These are phyloP conservation scores for Trematomus bernacchii DNA, from an alignment of 2,797 vertebrate genomes.

Conservation along the genomic window DNA sequence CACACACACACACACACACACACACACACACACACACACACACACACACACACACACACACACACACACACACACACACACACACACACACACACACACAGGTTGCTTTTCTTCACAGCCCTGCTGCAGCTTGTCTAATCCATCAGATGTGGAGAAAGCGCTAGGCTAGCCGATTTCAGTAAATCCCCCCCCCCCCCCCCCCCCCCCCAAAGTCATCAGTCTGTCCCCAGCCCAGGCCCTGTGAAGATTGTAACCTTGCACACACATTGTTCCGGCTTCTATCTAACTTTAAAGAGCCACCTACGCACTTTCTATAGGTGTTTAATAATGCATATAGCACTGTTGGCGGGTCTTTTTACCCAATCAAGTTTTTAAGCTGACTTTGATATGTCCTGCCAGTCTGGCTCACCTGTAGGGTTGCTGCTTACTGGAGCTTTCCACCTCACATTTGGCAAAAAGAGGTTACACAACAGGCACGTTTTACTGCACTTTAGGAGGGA, in stretches of 20 bases:
- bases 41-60: conserved; percentile 14
- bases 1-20: conserved; percentile 37
- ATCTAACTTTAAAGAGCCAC: neutral
- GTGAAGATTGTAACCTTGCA: conserved; percentile 9
- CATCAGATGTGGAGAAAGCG: conserved; percentile 66
- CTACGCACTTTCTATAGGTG: neutral
- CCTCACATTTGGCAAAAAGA: neutral
- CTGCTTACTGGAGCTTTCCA: no score
- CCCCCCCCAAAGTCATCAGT: conserved; percentile 50
- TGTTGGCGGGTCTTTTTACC: neutral
- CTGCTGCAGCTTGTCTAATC: conserved; percentile 63
- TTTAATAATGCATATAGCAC: neutral
- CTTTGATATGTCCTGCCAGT: neutral
- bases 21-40: conserved; percentile 21
- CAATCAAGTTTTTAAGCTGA: neutral
- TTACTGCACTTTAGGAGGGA: neutral
- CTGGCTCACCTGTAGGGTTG: neutral
- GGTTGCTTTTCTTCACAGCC: conserved; percentile 31
- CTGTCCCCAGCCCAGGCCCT: conserved; percentile 16
- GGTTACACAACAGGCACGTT: neutral
- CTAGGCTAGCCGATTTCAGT: conserved; percentile 56
- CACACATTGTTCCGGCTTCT: conserved; percentile 1
- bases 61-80: neutral
- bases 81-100: conserved; percentile 39
- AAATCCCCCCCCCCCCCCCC: conserved; percentile 54